Conservation (phyloP, 2,113 vertebrate genomes). For the Elaphurus davidianus region DNA sequence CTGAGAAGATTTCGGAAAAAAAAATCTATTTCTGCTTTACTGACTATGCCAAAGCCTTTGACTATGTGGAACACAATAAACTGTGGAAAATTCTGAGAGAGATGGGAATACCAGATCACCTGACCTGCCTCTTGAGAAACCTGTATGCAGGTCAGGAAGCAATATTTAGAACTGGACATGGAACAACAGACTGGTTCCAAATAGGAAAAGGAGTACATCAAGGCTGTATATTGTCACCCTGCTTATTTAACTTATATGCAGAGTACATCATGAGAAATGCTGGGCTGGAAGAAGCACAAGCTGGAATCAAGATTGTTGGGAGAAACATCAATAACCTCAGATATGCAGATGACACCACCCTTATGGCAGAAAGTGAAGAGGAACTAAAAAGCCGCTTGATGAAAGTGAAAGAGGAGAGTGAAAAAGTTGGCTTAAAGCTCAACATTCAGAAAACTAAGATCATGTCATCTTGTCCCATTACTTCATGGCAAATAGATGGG, state of each 20-base stretch:
- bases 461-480: fast-evolving
- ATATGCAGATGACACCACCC: neutral
- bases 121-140: neutral
- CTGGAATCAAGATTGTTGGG: neutral
- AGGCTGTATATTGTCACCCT: neutral
- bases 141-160: neutral
- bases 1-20: neutral
- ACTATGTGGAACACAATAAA: neutral
- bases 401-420: neutral
- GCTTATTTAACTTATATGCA: neutral
- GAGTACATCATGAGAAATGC: neutral
- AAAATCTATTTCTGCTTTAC: neutral
- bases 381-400: neutral
- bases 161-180: neutral
- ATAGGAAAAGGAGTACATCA: neutral
- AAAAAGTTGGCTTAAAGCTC: neutral
- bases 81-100: neutral
- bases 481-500: neutral
- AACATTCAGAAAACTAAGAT: neutral
- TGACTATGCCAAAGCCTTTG: neutral
- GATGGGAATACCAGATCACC: neutral
- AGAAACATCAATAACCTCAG: neutral
- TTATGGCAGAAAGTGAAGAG: neutral
- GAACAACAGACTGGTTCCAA: neutral
- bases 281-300: neutral